Evolutionary conservation across 2,113 vertebrate genomes (phyloP).

Genomic region (Sander vitreus): DNA sequence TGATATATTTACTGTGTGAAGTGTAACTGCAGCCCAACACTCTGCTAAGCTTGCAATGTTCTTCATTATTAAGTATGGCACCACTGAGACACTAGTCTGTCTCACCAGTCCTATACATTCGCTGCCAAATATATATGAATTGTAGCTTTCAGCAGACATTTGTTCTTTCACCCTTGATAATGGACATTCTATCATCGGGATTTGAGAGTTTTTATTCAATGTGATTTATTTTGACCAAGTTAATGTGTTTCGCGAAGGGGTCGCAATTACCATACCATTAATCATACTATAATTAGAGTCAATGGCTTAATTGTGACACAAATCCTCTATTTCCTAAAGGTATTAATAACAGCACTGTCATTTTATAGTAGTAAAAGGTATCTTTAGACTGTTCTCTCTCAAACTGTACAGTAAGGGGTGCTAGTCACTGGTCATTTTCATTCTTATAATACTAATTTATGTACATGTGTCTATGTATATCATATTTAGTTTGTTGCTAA

Average conservation of each 20-base stretch:
- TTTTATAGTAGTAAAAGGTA: constrained; percentile 79
- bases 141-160: constrained; percentile 31
- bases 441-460: not conserved
- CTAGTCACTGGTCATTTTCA: not conserved
- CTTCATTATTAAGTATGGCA: not conserved
- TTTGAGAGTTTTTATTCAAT: constrained; percentile 70
- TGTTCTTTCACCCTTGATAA: constrained; percentile 36
- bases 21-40: not conserved
- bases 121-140: constrained; percentile 3
- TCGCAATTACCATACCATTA: constrained; percentile 88
- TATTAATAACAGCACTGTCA: constrained; percentile 83
- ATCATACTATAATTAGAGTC: constrained; percentile 89
- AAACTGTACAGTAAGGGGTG: not conserved
- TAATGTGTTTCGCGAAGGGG: constrained; percentile 80
- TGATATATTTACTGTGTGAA: constrained; percentile 20
- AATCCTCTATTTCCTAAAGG: constrained; percentile 82
- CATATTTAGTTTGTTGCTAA: not conserved
- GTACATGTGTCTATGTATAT: not conserved
- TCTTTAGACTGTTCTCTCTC: constrained; percentile 7
- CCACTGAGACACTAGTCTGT: not conserved
- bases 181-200: constrained; percentile 39
- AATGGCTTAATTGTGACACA: constrained; percentile 82
- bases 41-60: constrained; percentile 18
- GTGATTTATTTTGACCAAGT: constrained; percentile 82
- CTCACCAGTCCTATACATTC: not conserved